These are phyloP conservation scores for Automeris io DNA, from an alignment of 2,888 invertebrate species.

Conservation along the genomic window DNA sequence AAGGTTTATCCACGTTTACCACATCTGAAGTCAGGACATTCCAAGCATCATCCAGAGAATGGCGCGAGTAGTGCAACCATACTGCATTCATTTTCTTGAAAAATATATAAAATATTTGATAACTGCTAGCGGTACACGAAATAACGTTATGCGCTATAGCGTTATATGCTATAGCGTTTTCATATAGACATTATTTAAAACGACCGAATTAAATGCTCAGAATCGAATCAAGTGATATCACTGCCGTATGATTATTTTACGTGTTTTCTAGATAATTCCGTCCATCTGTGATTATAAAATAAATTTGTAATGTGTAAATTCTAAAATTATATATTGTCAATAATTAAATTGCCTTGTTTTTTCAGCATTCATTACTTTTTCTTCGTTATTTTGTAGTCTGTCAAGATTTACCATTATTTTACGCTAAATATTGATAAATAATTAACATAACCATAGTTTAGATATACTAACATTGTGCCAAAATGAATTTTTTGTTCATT, in stretches of 20 bases:
- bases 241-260: slow-evolving; percentile 29
- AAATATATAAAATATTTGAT: background rate
- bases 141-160: no score
- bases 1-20: slow-evolving; percentile 67
- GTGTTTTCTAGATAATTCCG: slow-evolving; percentile 16
- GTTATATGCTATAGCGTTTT: no score
- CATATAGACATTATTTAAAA: slow-evolving; percentile 2
- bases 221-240: slow-evolving; percentile 37
- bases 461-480: slow-evolving; percentile 49
- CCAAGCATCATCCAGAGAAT: slow-evolving; percentile 66
- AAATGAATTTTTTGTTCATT: slow-evolving; percentile 24
- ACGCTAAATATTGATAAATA: slow-evolving; percentile 9
- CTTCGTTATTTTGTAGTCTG: background rate
- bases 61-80: slow-evolving; percentile 59
- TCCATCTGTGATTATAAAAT: slow-evolving; percentile 33
- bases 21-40: slow-evolving; percentile 71
- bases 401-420: slow-evolving; percentile 14
- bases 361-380: background rate
- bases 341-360: background rate
- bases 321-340: background rate
- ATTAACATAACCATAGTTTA: slow-evolving; percentile 2
- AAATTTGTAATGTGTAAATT: no score
- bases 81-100: no score
- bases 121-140: slow-evolving; percentile 5
- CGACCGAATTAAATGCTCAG: slow-evolving; percentile 28